Conservation (phyloP, 2,797 vertebrate species). For the Oreortyx pictus region DNA sequence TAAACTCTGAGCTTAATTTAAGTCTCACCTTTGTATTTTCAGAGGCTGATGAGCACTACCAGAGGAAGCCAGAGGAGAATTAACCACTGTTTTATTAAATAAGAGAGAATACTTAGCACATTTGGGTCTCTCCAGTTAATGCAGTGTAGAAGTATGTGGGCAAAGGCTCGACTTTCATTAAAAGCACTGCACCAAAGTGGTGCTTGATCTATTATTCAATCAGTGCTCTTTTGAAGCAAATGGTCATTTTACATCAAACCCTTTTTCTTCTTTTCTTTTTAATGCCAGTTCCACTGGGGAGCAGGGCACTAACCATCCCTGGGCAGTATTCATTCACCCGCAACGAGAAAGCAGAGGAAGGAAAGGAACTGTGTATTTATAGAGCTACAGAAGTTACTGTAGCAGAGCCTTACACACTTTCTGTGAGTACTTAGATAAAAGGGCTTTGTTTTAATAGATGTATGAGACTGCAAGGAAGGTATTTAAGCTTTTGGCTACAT, state of each 20-base stretch:
- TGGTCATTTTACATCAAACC: conserved; percentile 60
- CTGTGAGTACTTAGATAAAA: conserved; percentile 1
- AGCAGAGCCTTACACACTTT: background rate
- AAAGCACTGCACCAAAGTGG: conserved; percentile 28
- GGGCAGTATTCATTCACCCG: background rate
- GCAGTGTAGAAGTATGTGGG: background rate
- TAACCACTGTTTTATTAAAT: conserved; percentile 34
- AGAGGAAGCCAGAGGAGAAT: conserved; percentile 9
- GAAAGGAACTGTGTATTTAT: background rate
- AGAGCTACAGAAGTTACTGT: background rate
- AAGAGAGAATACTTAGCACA: background rate
- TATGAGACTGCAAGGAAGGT: background rate
- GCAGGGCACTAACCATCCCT: background rate
- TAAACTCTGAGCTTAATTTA: conserved; percentile 1
- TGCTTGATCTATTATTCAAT: conserved; percentile 71
- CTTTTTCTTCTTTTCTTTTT: background rate
- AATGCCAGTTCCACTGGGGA: background rate
- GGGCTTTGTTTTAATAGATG: background rate
- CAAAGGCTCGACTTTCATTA: conserved; percentile 35
- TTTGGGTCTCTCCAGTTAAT: conserved; percentile 26
- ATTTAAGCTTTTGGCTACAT: background rate
- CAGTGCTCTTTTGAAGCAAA: conserved; percentile 62
- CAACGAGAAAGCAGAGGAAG: background rate
- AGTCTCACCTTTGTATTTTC: background rate
- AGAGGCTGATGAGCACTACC: background rate